These are phyloP conservation scores for Archilochus colubris DNA, from an alignment of 2,113 vertebrate genomes.

Conservation along the genomic window DNA sequence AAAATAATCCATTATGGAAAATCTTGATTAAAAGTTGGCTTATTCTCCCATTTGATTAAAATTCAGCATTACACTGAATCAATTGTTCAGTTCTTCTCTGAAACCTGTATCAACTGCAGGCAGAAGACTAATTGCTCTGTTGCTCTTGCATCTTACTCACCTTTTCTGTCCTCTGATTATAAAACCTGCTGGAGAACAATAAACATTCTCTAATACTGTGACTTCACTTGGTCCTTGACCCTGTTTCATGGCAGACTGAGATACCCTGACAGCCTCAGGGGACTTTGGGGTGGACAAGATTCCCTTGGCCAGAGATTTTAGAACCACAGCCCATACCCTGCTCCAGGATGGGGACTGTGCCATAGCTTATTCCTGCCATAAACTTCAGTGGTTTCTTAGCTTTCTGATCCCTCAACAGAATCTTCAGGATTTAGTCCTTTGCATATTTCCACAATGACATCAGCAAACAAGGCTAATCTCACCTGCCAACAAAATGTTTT, in stretches of 20 bases:
- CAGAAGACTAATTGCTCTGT: constrained; percentile 62
- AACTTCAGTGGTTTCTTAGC: not conserved
- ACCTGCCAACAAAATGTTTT: not conserved
- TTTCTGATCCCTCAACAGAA: not conserved
- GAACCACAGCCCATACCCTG: not conserved
- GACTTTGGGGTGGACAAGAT: not conserved
- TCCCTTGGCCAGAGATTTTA: not conserved
- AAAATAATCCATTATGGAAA: constrained; percentile 77
- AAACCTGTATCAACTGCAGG: constrained; percentile 41
- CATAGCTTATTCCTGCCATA: not conserved
- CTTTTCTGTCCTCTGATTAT: constrained; percentile 62
- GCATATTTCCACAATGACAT: not conserved
- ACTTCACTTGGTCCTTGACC: not conserved
- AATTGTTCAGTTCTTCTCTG: constrained; percentile 68
- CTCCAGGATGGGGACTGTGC: not conserved
- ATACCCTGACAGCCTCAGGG: not conserved
- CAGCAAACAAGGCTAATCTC: constrained; percentile 9
- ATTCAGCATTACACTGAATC: constrained; percentile 71
- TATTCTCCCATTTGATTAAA: constrained; percentile 74
- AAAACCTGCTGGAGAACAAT: constrained; percentile 4
- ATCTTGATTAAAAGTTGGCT: constrained; percentile 76
- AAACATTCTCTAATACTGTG: not conserved
- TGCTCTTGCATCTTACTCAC: constrained; percentile 50
- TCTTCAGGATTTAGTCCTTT: constrained; percentile 8
- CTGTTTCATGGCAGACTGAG: not conserved